A percentile compares a stretch with the other conserved stretches of the same genome.
phyloP scores from a whole-genome alignment of 2,888 invertebrate genomes.

The Synanthedon vespiformis region DNA sequence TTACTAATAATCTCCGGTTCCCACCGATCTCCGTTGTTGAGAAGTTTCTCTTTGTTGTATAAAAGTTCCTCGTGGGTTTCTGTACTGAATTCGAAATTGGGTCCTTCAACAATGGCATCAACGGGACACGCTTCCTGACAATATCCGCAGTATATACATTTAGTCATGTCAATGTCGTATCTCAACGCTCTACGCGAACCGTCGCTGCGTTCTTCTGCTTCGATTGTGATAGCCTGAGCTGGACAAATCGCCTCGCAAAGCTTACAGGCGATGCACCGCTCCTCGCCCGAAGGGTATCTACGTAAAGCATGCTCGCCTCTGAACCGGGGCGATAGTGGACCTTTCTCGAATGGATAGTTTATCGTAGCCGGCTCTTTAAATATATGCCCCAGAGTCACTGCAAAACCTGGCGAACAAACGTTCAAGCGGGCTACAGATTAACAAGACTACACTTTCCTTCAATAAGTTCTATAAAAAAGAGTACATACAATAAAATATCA shows the following conservation, averaged over 20 bases:
- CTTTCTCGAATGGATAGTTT: conserved; percentile 99
- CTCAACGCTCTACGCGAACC: conserved; percentile 96
- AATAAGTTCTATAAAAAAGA: no score
- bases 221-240: conserved; percentile 98
- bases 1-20: conserved; percentile 97
- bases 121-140: conserved; percentile 99
- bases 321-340: conserved; percentile 95
- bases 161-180: conserved; percentile 97
- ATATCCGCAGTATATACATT: conserved; percentile 99
- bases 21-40: conserved; percentile 98
- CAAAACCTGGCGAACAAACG: conserved; percentile 72
- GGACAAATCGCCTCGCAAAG: conserved; percentile 99
- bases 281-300: conserved; percentile 97
- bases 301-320: conserved; percentile 98
- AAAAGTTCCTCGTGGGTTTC: conserved; percentile 97
- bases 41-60: conserved; percentile 98
- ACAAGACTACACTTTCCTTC: no score
- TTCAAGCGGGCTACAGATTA: neutral
- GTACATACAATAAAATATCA: no score
- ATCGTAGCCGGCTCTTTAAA: conserved; percentile 93
- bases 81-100: conserved; percentile 98
- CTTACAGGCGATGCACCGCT: conserved; percentile 99
- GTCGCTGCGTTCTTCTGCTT: conserved; percentile 94
- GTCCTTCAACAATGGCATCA: conserved; percentile 98
- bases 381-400: conserved; percentile 79